These are phyloP conservation scores for Ectobius pallidus DNA, from an alignment of 2,888 invertebrate species.

Conservation along the genomic window DNA sequence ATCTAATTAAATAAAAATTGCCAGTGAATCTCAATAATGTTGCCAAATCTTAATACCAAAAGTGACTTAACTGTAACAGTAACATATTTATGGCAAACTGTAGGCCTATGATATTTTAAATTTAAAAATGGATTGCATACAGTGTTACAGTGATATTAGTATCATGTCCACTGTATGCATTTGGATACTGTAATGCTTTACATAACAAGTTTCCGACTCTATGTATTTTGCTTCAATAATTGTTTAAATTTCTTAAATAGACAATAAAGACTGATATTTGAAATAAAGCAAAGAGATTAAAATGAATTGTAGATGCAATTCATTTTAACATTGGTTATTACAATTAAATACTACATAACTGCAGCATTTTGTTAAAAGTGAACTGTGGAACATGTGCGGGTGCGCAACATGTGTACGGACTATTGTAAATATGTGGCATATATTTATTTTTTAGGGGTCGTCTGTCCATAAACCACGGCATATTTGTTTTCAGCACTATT, in stretches of 20 bases:
- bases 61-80: not conserved
- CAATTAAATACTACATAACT: conserved; percentile 19
- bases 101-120: conserved; percentile 15
- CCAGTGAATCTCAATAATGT: not conserved
- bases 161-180: conserved; percentile 32
- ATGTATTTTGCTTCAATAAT: conserved; percentile 32
- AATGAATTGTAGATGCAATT: conserved; percentile 5
- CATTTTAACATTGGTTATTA: conserved; percentile 25
- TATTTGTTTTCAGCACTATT: not conserved
- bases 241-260: not conserved
- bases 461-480: conserved; percentile 26
- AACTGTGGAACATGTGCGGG: not conserved
- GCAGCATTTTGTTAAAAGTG: conserved; percentile 20
- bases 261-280: conserved; percentile 2
- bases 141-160: conserved; percentile 12
- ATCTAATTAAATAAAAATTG: not conserved
- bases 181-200: conserved; percentile 33
- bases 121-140: conserved; percentile 31
- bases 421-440: conserved; percentile 18
- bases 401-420: not conserved
- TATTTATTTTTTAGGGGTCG: not conserved
- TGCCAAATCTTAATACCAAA: not conserved
- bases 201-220: conserved; percentile 44
- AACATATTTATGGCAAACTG: conserved; percentile 6
- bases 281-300: not conserved